Evolutionary conservation across 2,888 invertebrate species (phyloP).

Genomic region (Lithophane semibrunnea): DNA sequence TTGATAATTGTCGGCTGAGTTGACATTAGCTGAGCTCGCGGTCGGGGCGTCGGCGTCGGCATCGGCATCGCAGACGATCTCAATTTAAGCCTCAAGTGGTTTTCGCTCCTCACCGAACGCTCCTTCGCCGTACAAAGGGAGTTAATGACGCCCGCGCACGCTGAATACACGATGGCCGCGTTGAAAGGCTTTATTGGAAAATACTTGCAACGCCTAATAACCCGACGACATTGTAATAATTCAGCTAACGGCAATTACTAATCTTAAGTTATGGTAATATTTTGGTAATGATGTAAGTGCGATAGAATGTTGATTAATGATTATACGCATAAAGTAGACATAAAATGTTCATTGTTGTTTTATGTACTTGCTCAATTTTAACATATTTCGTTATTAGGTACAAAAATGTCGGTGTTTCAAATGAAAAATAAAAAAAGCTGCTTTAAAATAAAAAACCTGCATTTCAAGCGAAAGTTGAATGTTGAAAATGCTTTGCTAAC

Average conservation of each 20-base stretch:
- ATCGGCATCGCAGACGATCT: conserved; percentile 80
- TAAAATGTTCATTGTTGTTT: neutral
- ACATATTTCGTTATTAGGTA: neutral
- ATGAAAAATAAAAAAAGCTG: neutral
- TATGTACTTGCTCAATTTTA: no score
- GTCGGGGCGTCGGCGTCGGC: conserved; percentile 49
- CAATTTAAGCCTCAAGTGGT: conserved; percentile 85
- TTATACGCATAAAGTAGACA: neutral
- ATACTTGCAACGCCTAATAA: conserved; percentile 77
- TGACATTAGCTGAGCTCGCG: conserved; percentile 67
- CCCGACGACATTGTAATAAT: conserved; percentile 68
- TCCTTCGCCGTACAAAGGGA: conserved; percentile 80
- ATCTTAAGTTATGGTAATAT: neutral
- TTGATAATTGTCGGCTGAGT: conserved; percentile 73
- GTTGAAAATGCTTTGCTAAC: conserved; percentile 5
- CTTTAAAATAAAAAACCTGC: neutral
- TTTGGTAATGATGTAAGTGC: neutral
- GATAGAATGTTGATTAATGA: neutral
- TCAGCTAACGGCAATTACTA: conserved; percentile 44
- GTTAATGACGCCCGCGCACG: conserved; percentile 83
- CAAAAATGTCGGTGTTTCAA: neutral
- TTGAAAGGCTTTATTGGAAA: conserved; percentile 81
- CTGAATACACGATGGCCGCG: conserved; percentile 81
- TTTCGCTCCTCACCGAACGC: conserved; percentile 82
- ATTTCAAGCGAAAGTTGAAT: neutral